phyloP scores from a whole-genome alignment of 2,888 invertebrate species.

The Phyto melanocephala region DNA sequence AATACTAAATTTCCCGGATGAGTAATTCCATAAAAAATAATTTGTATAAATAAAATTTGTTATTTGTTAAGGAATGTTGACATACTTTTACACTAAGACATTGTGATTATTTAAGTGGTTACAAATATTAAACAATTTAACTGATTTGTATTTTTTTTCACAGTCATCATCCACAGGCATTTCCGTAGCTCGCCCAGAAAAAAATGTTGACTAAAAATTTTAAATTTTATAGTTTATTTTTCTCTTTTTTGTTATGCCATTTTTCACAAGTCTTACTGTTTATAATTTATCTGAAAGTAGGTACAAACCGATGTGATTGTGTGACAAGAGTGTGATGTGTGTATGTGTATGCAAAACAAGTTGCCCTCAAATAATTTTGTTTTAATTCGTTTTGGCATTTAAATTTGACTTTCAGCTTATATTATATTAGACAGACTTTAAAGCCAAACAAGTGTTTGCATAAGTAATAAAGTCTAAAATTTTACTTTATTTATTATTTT shows the following conservation, averaged over 20 bases:
- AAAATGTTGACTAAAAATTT: too few species aligned
- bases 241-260: slow-evolving; percentile 5
- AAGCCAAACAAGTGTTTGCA: slow-evolving; percentile 63
- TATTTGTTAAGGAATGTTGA: slow-evolving; percentile 50
- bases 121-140: neutral
- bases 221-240: slow-evolving; percentile 17
- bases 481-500: slow-evolving; percentile 5
- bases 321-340: neutral
- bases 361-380: slow-evolving; percentile 46
- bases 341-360: too few species aligned
- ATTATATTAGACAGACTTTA: slow-evolving; percentile 11
- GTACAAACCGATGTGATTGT: neutral
- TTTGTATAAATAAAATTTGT: neutral
- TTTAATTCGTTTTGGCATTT: slow-evolving; percentile 59
- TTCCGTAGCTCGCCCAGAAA: slow-evolving; percentile 52
- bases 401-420: slow-evolving; percentile 39
- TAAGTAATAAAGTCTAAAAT: slow-evolving; percentile 24
- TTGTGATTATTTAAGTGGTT: slow-evolving; percentile 16
- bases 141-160: slow-evolving; percentile 5
- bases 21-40: neutral
- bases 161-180: slow-evolving; percentile 46
- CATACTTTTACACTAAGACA: slow-evolving; percentile 47
- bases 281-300: neutral
- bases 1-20: neutral
- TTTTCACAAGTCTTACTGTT: neutral